phyloP scores from a whole-genome alignment of 2,888 invertebrate genomes.

The Suillia variegata region DNA sequence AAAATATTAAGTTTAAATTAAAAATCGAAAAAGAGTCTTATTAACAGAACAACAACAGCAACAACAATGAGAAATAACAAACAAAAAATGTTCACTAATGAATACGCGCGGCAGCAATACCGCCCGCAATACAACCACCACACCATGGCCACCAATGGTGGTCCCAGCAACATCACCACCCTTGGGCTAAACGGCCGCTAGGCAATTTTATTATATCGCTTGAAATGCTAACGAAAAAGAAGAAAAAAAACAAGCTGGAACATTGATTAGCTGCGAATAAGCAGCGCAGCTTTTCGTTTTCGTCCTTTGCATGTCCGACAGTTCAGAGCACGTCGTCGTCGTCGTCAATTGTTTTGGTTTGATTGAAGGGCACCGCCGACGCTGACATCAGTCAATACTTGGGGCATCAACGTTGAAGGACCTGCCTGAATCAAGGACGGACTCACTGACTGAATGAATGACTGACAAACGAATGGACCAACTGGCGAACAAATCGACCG shows the following conservation, averaged over 20 bases:
- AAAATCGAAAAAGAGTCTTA: conserved; percentile 14
- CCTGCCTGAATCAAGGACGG: neutral
- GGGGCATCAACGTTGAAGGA: conserved; percentile 1
- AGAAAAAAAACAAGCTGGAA: no score
- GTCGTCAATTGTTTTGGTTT: conserved; percentile 14
- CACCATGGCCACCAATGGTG: conserved; percentile 27
- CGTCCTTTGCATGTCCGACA: conserved; percentile 11
- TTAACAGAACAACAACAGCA: conserved; percentile 5
- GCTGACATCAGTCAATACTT: neutral
- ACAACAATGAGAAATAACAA: conserved; percentile 1
- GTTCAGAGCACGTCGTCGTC: no score
- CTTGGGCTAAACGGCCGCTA: conserved; percentile 2
- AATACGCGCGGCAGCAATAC: neutral
- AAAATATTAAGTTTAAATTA: conserved; percentile 29
- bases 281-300: neutral
- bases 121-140: conserved; percentile 17
- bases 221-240: no score
- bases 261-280: conserved; percentile 43
- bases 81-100: neutral
- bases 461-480: no score
- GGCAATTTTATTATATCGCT: conserved; percentile 20
- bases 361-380: conserved; percentile 22
- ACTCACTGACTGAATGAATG: no score
- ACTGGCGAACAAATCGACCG: no score
- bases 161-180: conserved; percentile 17